Evolutionary conservation across 2,797 vertebrate genomes (phyloP), one percentile per base, ranked within the genome.

Genomic region (Microctenopoma stevenorrisi): DNA sequence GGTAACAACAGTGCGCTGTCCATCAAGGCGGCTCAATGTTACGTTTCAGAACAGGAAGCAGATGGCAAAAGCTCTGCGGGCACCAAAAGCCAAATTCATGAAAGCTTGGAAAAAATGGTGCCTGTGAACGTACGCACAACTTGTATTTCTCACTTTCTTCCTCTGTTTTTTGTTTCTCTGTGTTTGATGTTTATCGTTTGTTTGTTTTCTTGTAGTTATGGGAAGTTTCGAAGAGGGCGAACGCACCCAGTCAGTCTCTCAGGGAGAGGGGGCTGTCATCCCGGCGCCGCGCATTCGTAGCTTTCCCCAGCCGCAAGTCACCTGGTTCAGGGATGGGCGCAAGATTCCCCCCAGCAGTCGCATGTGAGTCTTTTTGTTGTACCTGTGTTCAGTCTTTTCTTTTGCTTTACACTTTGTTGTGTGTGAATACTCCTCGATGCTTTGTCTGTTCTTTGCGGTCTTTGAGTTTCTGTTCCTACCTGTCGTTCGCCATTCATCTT

Each of bases 321-420:
- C 97, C 48, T 99, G 98, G 98, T 99, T 96, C 90, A 91, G 96
- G 0, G 98, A 99, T 0, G 97, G 97, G 0, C 94, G 97, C 42
- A 99, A 99, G 91, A 99, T 99, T 64, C 96, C 98, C 0, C 97
- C 97, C 71, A 98, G 96, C 94, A 96, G 95, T 82, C 96, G 97
- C 86, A 96, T 99, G 98, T 99, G 87, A 97, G 97, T 87, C 44
- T n/a, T 49, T 33, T 13, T 38, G 43, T 14, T 3, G 1, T 26
- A 38, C 7, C 43, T 53, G 6, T 46, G 25, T 64, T 59, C 38
- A 56, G 18, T 30, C 16, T 53, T 68, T 44, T 55, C 37, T 16
- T 48, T 3, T 37, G 4, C 10, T 26, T 61, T 28, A 12, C 35
- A 55, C 37, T 51, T 16, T 54, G 30, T 60, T 71, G 62, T 35